A percentile compares a stretch with the other conserved stretches of the same genome.
Evolutionary conservation across 1,140 invertebrate genomes (phyloP).

Genomic region (Cyclargus thomasi): DNA sequence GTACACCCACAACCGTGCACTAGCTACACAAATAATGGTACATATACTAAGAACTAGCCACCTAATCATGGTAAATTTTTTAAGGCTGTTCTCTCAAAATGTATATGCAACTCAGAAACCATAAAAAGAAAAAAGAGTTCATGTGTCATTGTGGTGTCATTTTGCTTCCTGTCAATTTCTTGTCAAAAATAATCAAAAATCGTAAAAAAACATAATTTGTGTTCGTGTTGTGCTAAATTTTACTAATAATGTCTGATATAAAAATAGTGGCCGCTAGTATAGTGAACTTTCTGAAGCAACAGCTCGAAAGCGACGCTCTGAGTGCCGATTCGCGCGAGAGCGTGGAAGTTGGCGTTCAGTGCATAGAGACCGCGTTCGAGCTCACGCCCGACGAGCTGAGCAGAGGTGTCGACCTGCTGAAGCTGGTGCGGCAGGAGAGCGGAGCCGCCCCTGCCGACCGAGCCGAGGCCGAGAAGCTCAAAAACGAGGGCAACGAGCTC

Average conservation of each 20-base stretch:
- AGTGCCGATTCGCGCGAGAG: slow-evolving; percentile 84
- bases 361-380: slow-evolving; percentile 88
- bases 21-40: no score
- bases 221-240: slow-evolving; percentile 16
- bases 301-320: slow-evolving; percentile 53
- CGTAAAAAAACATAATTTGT: slow-evolving; percentile 7
- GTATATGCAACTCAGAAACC: no score
- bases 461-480: slow-evolving; percentile 83
- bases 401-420: slow-evolving; percentile 65
- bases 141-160: not conserved
- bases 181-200: slow-evolving; percentile 6
- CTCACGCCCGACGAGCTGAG: slow-evolving; percentile 74
- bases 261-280: slow-evolving; percentile 68
- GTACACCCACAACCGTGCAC: no score
- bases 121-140: no score
- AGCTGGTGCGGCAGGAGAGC: slow-evolving; percentile 54
- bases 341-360: slow-evolving; percentile 87
- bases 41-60: no score
- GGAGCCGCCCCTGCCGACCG: slow-evolving; percentile 28
- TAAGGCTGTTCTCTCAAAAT: no score
- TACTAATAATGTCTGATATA: slow-evolving; percentile 56
- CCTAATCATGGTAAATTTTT: no score
- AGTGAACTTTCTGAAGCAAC: slow-evolving; percentile 63
- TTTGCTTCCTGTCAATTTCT: not conserved
- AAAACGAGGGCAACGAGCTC: slow-evolving; percentile 89